Conservation (phyloP, 2,113 vertebrate species). For the Castor canadensis region DNA sequence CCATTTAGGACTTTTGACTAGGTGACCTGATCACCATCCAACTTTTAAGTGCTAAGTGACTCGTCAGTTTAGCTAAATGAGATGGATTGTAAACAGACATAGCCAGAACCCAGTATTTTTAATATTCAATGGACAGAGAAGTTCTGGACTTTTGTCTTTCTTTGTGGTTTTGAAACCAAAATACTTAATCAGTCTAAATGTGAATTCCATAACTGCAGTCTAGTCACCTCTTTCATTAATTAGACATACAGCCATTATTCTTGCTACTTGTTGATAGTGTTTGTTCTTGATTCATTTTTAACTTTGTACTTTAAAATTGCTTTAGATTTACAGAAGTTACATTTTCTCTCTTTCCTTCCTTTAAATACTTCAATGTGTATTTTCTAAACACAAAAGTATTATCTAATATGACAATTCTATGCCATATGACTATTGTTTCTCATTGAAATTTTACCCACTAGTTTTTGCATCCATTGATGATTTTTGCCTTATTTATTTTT, state of each 20-base stretch:
- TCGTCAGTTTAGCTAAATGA: constrained; percentile 18
- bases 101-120: neutral
- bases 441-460: neutral
- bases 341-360: neutral
- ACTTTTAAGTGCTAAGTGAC: neutral
- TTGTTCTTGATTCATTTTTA: neutral
- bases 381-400: neutral
- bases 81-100: neutral
- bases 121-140: neutral
- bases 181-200: neutral
- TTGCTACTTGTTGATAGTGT: neutral
- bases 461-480: neutral
- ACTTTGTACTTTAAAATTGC: neutral
- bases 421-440: neutral
- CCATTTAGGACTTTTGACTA: neutral
- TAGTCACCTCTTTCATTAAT: neutral
- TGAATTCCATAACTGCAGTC: neutral
- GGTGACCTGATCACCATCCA: neutral
- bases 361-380: neutral
- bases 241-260: neutral
- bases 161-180: neutral
- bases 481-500: constrained; percentile 16
- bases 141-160: neutral
- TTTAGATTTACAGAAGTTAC: constrained; percentile 12
- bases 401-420: neutral